These are phyloP conservation scores for Leuciscus idus DNA, from an alignment of 2,113 vertebrate genomes.

Conservation along the genomic window DNA sequence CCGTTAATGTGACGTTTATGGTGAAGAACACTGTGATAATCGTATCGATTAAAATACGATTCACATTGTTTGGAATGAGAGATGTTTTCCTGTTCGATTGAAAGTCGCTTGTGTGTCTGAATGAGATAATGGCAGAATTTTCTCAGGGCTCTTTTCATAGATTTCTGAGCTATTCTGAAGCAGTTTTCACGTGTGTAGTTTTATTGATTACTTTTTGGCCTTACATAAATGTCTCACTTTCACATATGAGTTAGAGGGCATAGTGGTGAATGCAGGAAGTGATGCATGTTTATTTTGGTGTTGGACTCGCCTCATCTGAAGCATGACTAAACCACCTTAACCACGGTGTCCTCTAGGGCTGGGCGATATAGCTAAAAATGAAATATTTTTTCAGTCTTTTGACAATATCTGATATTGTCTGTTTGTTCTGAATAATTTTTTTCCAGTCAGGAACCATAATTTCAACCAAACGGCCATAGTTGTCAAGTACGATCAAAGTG, in stretches of 20 bases:
- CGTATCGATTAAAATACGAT: slow-evolving; percentile 3
- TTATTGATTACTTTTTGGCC: not conserved
- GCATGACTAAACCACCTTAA: slow-evolving; percentile 21
- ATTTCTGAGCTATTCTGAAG: slow-evolving; percentile 22
- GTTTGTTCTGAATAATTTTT: not conserved
- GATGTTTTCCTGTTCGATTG: not conserved
- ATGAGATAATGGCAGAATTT: slow-evolving; percentile 5
- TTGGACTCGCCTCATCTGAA: not conserved
- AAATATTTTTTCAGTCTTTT: not conserved
- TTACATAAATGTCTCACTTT: not conserved
- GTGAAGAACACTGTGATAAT: slow-evolving; percentile 10
- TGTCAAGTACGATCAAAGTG: not conserved
- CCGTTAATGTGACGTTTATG: slow-evolving; percentile 33
- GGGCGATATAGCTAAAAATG: not conserved
- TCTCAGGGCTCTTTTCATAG: not conserved
- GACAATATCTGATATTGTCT: not conserved
- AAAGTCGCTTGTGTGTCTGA: not conserved
- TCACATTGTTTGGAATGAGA: slow-evolving; percentile 12
- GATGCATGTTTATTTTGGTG: slow-evolving; percentile 3
- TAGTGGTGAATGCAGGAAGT: not conserved
- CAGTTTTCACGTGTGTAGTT: not conserved
- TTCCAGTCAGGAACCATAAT: not conserved
- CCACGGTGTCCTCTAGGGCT: not conserved
- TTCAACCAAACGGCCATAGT: not conserved
- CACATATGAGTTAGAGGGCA: not conserved